Evolutionary conservation across 1,140 invertebrate genomes (phyloP).

Genomic region (Hyles euphorbiae): DNA sequence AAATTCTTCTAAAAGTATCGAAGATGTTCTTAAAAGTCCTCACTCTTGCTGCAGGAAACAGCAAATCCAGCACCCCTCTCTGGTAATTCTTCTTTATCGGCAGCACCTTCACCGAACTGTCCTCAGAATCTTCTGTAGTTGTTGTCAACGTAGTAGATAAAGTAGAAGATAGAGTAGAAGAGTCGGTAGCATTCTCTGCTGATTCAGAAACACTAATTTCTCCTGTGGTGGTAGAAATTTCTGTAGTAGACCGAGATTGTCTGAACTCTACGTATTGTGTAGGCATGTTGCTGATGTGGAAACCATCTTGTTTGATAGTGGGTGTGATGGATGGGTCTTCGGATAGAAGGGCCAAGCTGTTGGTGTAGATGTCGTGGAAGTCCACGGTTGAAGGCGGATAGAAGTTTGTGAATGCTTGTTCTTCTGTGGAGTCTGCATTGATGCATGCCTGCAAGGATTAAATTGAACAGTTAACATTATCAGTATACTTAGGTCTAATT

Average conservation of each 20-base stretch:
- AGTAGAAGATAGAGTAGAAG: neutral
- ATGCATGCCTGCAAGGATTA: neutral
- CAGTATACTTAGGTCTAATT: too few relatives aligned
- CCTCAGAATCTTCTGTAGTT: conserved; percentile 19
- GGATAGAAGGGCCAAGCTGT: conserved; percentile 11
- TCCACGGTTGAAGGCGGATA: conserved; percentile 29
- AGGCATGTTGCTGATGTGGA: conserved; percentile 18
- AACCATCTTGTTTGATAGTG: conserved; percentile 20
- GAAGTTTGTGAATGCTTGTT: conserved; percentile 17
- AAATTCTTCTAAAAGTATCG: conserved; percentile 32
- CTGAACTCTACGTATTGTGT: conserved; percentile 29
- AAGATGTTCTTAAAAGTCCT: conserved; percentile 42
- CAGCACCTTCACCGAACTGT: conserved; percentile 13
- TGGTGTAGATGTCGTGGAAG: conserved; percentile 39
- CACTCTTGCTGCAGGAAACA: conserved; percentile 42
- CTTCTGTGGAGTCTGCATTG: conserved; percentile 28
- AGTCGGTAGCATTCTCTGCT: too few relatives aligned
- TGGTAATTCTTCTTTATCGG: conserved; percentile 26
- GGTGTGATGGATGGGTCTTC: conserved; percentile 10
- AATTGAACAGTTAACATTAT: too few relatives aligned
- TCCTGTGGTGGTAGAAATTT: conserved; percentile 8
- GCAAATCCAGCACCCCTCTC: conserved; percentile 42
- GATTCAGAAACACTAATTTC: neutral
- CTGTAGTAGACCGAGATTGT: conserved; percentile 18
- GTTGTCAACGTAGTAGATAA: conserved; percentile 7